Evolutionary conservation across 2,888 invertebrate genomes (phyloP), one percentile per base, ranked within the genome.

Genomic region (Bombylius discolor): DNA sequence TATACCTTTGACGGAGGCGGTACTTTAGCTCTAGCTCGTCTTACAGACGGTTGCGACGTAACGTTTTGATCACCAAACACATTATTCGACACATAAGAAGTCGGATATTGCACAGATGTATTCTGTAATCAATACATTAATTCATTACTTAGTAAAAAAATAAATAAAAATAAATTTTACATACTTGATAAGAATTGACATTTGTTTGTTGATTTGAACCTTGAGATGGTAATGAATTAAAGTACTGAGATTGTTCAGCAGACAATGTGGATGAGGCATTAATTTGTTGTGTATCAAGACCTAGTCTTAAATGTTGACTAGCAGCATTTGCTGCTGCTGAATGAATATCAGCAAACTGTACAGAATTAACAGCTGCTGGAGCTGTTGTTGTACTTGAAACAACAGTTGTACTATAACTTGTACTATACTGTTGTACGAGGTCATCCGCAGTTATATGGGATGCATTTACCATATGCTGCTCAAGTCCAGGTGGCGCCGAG

Each of bases 1-100:
- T 39, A 3, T 72, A 85, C 86, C 78, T 89, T 91, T 47, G 89
- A 89, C 7, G 90, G 89, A 36, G 90, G 90, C 32, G 90, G 90
- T 57, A 89, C 81, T 62, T 89, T 75, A 36, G 87, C 85, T 57
- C 87, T 85, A 55, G 79, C 82, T 52, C 75, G 69, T 47, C 76
- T 70, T 53, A 79, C 79, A 61, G 76, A 64, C 5, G 77, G 68
- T 62, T 68, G 67, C 11, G 59, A 55, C 34, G 62, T 59, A 45
- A 59, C 60, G 34, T 56, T 66, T 57, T 65, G 66, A 60, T 66
- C 66, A 42, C 69, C 70, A 61, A 73, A 74, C 42, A 71, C 74
- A 49, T 55, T 63, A 68, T 70, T 53, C 67, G 58, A 53, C 13
- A 52, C 72, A 63, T 74, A 74, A 11, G 70, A 67, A 51, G 67